phyloP scores from a whole-genome alignment of 2,888 invertebrate species.

The Scrobipalpa costella region DNA sequence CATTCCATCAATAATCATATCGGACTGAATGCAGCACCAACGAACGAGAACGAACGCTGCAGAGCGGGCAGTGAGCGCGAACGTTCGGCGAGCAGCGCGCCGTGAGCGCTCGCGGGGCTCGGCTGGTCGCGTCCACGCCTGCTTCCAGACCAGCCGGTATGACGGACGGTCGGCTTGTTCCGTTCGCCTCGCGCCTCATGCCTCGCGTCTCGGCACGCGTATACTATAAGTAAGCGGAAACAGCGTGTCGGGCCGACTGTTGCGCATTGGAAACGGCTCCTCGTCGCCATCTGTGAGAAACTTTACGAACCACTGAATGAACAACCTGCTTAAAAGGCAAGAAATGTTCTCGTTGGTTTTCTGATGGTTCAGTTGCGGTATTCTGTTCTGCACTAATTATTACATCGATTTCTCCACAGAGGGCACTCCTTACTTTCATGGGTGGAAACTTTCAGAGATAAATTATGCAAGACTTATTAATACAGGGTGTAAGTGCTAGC shows the following conservation, averaged over 20 bases:
- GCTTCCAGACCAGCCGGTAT: background rate
- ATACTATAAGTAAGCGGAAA: background rate
- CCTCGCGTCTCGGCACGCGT: no score
- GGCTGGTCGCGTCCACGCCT: conserved; percentile 8
- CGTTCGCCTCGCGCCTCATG: no score
- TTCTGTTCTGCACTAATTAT: no score
- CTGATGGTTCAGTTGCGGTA: no score
- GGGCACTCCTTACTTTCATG: no score
- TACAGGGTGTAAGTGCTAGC: no score
- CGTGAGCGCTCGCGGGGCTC: conserved; percentile 28
- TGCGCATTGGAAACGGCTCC: conserved; percentile 7
- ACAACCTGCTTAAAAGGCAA: background rate
- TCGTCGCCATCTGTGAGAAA: background rate
- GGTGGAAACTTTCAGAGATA: no score
- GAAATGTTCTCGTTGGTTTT: background rate
- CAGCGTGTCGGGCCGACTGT: conserved; percentile 1
- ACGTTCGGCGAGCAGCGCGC: conserved; percentile 30
- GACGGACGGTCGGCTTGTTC: background rate
- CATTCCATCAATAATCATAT: conserved; percentile 28
- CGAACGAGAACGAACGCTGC: conserved; percentile 22
- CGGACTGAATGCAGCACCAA: conserved; percentile 19
- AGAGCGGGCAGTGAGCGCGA: no score
- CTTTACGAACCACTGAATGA: background rate
- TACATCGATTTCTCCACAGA: no score
- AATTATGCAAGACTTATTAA: no score